Percentiles rank a stretch among this genome's conserved stretches.
These are phyloP conservation scores for Chaetodon trifasciatus DNA, from an alignment of 2,797 vertebrate genomes.

Conservation along the genomic window DNA sequence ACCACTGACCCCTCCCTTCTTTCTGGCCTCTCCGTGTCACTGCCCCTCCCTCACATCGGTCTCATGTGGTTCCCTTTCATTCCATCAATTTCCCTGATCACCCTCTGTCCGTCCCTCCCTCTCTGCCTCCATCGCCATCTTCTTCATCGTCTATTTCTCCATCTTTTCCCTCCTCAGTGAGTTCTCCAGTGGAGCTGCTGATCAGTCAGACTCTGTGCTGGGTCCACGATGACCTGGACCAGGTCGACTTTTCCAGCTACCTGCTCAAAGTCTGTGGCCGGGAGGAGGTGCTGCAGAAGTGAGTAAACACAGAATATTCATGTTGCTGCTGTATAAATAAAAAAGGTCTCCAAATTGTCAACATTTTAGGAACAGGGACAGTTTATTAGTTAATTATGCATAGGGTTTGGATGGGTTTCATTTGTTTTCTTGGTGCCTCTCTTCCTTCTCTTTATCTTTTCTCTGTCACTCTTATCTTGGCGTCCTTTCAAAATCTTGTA, in stretches of 20 bases:
- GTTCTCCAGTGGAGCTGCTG: constrained; percentile 95
- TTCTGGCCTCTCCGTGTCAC: background rate
- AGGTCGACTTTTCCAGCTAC: constrained; percentile 95
- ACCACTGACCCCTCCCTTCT: background rate
- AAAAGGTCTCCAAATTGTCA: background rate
- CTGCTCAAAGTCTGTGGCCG: constrained; percentile 97
- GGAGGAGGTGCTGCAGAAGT: constrained; percentile 98
- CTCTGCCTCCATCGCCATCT: background rate
- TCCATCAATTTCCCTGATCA: constrained; percentile 3
- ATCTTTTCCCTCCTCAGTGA: constrained; percentile 85
- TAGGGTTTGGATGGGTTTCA: background rate
- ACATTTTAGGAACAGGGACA: background rate
- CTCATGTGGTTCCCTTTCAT: background rate
- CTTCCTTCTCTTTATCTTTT: background rate
- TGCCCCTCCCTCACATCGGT: background rate
- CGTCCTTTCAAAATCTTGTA: constrained; percentile 25
- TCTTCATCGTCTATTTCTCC: background rate
- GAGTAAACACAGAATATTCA: constrained; percentile 74
- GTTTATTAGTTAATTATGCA: background rate
- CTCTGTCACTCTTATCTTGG: constrained; percentile 36
- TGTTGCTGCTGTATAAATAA: background rate
- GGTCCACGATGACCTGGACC: constrained; percentile 97
- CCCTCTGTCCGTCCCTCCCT: background rate
- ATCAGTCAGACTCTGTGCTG: constrained; percentile 99
- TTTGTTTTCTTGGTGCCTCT: background rate